phyloP scores from a whole-genome alignment of 2,797 vertebrate species.

The Apodemus agrarius region DNA sequence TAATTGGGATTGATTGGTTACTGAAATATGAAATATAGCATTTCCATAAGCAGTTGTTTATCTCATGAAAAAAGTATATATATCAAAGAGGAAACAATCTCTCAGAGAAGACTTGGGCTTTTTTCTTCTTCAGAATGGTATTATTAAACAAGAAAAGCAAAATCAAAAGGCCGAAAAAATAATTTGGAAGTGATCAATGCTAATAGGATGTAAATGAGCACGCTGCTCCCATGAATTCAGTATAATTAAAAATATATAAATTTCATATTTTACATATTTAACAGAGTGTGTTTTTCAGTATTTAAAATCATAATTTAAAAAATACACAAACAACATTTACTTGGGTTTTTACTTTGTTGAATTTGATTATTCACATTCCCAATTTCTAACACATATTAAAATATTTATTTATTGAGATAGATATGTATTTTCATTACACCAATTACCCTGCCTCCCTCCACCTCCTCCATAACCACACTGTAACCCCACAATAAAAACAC shows the following conservation, averaged over 20 bases:
- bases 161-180: background rate
- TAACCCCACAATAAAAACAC: background rate
- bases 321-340: background rate
- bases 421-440: background rate
- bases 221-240: background rate
- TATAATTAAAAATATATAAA: background rate
- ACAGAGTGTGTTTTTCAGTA: background rate
- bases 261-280: background rate
- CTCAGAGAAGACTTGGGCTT: background rate
- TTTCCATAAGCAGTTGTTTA: conserved; percentile 66
- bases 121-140: background rate
- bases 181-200: conserved; percentile 24
- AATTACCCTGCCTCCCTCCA: background rate
- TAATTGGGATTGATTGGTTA: conserved; percentile 74
- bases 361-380: background rate
- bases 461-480: background rate
- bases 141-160: background rate
- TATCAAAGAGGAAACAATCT: conserved; percentile 24
- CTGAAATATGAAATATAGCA: conserved; percentile 68
- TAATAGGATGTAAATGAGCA: background rate
- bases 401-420: background rate
- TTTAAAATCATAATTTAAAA: background rate
- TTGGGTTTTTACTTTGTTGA: background rate
- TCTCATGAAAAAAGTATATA: conserved; percentile 57
- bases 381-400: background rate